Conservation (phyloP, 2,888 invertebrate species). For the Pristionchus arcanus region DNA sequence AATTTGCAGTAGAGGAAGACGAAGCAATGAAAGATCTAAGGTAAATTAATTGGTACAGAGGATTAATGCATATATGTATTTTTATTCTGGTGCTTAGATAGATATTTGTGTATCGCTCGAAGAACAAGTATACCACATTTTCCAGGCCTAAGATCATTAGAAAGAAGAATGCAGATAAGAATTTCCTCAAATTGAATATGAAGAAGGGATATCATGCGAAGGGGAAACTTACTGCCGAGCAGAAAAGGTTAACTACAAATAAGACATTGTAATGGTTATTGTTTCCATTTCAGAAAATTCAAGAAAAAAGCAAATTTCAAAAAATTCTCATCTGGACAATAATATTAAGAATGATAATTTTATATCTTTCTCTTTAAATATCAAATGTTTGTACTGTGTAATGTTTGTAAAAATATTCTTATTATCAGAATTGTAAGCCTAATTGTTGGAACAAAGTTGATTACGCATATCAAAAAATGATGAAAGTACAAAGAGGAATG, state of each 20-base stretch:
- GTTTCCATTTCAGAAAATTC: conserved; percentile 59
- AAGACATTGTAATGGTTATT: neutral
- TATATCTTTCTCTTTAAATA: neutral
- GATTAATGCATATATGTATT: too few species aligned
- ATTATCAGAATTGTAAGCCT: conserved; percentile 33
- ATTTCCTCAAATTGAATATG: conserved; percentile 69
- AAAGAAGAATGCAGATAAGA: conserved; percentile 57
- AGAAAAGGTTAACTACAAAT: conserved; percentile 38
- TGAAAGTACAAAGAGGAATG: neutral
- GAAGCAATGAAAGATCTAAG: neutral
- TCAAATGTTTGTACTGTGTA: neutral
- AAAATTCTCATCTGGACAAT: conserved; percentile 12
- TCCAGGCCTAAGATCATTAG: neutral
- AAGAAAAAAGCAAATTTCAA: conserved; percentile 66
- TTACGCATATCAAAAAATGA: neutral
- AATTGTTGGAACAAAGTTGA: conserved; percentile 15
- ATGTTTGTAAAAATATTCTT: neutral
- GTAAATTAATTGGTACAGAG: neutral
- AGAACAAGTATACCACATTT: neutral
- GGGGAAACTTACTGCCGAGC: conserved; percentile 62
- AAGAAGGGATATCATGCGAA: conserved; percentile 66
- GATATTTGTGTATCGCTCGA: neutral
- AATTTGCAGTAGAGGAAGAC: neutral
- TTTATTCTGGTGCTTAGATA: neutral
- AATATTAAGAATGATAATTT: neutral